phyloP scores from a whole-genome alignment of 2,113 vertebrate genomes.

The Vulpes ferrilata region DNA sequence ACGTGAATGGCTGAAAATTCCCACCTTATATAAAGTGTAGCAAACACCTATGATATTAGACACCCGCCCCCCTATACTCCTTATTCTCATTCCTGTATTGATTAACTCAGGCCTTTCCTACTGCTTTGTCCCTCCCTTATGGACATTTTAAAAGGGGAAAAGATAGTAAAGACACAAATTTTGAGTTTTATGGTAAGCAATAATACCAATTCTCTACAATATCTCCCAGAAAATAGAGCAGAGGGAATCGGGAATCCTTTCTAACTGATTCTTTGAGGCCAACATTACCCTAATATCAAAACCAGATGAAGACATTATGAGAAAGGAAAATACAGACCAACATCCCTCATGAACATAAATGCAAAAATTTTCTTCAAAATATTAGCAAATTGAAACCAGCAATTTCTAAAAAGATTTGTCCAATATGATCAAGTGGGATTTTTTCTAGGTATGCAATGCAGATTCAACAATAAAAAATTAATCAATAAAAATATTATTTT shows the following conservation, averaged over 20 bases:
- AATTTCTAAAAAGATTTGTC: not conserved
- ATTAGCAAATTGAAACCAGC: not conserved
- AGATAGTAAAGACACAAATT: not conserved
- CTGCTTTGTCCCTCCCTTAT: not conserved
- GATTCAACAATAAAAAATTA: not conserved
- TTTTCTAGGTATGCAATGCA: not conserved
- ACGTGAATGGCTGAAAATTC: not conserved
- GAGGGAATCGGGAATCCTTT: no score
- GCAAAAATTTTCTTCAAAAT: not conserved
- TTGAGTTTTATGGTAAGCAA: not conserved
- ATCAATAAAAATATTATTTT: not conserved
- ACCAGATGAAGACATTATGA: no score
- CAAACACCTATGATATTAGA: not conserved
- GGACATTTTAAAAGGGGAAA: not conserved
- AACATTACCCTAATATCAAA: not conserved
- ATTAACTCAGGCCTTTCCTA: not conserved
- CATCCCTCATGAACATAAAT: not conserved
- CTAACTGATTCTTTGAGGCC: not conserved
- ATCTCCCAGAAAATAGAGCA: not conserved
- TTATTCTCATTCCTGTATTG: no score
- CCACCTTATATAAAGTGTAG: not conserved
- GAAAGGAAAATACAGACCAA: not conserved
- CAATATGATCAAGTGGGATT: not conserved
- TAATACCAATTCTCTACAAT: not conserved
- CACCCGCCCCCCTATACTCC: not conserved